These are phyloP conservation scores for Oncorhynchus masou DNA, from an alignment of 2,113 vertebrate genomes.

Conservation along the genomic window DNA sequence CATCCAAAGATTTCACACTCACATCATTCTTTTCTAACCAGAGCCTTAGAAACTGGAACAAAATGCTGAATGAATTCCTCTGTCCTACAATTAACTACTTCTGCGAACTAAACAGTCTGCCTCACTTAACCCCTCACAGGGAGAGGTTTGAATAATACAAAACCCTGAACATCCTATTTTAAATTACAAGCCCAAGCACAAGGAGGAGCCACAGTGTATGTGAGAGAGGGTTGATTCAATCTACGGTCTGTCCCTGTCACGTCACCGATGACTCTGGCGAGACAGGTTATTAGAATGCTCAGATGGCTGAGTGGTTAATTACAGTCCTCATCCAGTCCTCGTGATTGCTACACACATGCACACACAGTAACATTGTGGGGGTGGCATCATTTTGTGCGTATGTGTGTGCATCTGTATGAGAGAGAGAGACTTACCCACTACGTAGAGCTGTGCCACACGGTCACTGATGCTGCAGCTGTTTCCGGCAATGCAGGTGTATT, in stretches of 20 bases:
- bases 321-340: constrained; percentile 35
- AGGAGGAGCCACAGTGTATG: constrained; percentile 23
- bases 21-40: too few species aligned
- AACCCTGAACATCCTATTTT: background rate
- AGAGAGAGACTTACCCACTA: constrained; percentile 82
- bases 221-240: constrained; percentile 48
- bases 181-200: constrained; percentile 6
- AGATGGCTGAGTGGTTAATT: constrained; percentile 43
- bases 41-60: too few species aligned
- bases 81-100: too few species aligned
- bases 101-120: too few species aligned
- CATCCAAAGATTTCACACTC: too few species aligned
- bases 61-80: too few species aligned
- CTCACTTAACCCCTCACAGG: too few species aligned
- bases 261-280: constrained; percentile 24
- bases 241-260: constrained; percentile 7
- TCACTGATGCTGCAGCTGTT: constrained; percentile 96
- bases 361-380: too few species aligned
- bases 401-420: background rate
- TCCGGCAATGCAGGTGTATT: constrained; percentile 92
- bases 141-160: too few species aligned
- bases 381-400: background rate
- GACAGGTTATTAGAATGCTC: constrained; percentile 55
- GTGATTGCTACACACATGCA: background rate
- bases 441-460: constrained; percentile 83